Conservation (phyloP, 2,888 invertebrate genomes). For the Neoaliturus tenellus region DNA sequence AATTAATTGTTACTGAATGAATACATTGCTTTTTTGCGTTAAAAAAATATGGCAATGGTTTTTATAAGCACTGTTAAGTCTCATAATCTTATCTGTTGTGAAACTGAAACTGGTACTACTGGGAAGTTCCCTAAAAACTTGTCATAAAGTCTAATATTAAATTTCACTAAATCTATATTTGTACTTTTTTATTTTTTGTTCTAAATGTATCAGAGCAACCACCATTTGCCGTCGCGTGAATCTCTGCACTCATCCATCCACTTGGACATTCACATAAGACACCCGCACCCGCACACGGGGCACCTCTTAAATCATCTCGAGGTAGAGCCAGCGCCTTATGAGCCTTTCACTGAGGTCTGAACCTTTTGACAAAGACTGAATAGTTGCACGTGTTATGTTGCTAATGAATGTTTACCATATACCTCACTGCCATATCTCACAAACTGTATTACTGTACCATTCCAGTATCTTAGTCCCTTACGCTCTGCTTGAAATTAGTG, state of each 20-base stretch:
- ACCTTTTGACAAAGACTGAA: neutral
- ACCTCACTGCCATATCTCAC: neutral
- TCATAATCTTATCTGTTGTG: too few species aligned
- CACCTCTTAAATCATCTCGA: neutral
- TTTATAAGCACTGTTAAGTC: too few species aligned
- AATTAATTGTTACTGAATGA: too few species aligned
- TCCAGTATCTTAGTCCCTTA: neutral
- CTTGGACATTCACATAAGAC: neutral
- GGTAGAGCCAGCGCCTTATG: neutral
- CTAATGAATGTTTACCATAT: neutral
- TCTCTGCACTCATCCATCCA: neutral
- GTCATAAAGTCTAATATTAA: too few species aligned
- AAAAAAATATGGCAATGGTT: too few species aligned
- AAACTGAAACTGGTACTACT: too few species aligned
- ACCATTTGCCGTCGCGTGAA: conserved; percentile 2
- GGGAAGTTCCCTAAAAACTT: too few species aligned
- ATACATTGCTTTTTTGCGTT: too few species aligned
- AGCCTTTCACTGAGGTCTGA: neutral
- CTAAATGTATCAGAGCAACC: conserved; percentile 5
- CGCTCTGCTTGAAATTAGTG: neutral
- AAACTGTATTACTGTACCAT: neutral
- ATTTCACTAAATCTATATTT: too few species aligned
- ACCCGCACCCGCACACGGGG: neutral
- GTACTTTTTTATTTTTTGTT: too few species aligned
- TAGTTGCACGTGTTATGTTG: neutral